A percentile compares a stretch with the other conserved stretches of the same genome.
phyloP scores from a whole-genome alignment of 2,113 vertebrate genomes.

The cattle (Bos taurus) region ARS-UCD2.0 NC_037336.1:77390001-77390500 shows the following conservation, averaged over 20 bases:
- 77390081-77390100: background rate
- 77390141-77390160: background rate
- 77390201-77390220: background rate
- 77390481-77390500: background rate
- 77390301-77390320: background rate
- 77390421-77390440: background rate
- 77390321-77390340: background rate
- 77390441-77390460: background rate
- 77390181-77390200: background rate
- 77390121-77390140: background rate
- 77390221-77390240: background rate
- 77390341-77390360: background rate
- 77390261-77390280: background rate
- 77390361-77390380: background rate
- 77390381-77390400: background rate
- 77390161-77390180: background rate
- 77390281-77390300: background rate
- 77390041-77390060: slow-evolving; percentile 11
- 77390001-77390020: slow-evolving; percentile 29
- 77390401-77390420: background rate
- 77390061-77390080: slow-evolving; percentile 10
- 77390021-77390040: slow-evolving; percentile 39
- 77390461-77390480: background rate
- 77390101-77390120: background rate
- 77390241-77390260: background rate